phyloP scores from a whole-genome alignment of 2,888 invertebrate genomes.

The Trachelus iudaicus region DNA sequence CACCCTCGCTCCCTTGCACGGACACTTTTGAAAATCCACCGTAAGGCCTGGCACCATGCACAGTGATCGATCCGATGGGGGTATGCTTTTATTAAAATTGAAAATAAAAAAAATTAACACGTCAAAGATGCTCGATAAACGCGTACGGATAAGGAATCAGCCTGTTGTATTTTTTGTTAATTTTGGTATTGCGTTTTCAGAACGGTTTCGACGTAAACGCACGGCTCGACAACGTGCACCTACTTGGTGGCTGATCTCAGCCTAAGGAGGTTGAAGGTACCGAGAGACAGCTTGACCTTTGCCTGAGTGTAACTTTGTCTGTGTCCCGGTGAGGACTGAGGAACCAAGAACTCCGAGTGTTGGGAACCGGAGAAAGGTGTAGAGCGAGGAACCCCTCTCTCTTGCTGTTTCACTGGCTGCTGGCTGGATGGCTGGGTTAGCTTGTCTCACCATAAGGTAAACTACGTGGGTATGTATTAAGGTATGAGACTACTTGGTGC shows the following conservation, averaged over 20 bases:
- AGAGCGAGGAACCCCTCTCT: constrained; percentile 20
- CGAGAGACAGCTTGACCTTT: constrained; percentile 43
- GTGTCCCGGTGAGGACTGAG: constrained; percentile 58
- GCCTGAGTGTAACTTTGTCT: constrained; percentile 55
- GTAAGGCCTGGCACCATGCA: constrained; percentile 22
- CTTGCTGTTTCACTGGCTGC: constrained; percentile 17
- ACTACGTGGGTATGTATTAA: neutral
- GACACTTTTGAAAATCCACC: constrained; percentile 1
- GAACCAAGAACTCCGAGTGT: constrained; percentile 46
- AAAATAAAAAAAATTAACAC: neutral
- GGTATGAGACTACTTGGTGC: too few relatives aligned
- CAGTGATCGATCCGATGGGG: neutral
- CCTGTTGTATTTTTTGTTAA: too few relatives aligned
- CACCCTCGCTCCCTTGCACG: neutral
- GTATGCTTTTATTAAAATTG: neutral
- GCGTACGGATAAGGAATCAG: too few relatives aligned
- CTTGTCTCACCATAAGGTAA: neutral
- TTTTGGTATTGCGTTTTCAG: too few relatives aligned
- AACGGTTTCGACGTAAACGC: too few relatives aligned
- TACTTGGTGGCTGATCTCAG: too few relatives aligned
- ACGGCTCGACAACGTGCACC: too few relatives aligned
- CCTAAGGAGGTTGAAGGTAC: neutral
- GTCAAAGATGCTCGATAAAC: too few relatives aligned
- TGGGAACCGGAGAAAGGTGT: constrained; percentile 58
- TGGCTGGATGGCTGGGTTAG: neutral